Base-by-base conservation (phyloP, 1,140 invertebrate genomes). In the Oscheius sp. region DNA sequence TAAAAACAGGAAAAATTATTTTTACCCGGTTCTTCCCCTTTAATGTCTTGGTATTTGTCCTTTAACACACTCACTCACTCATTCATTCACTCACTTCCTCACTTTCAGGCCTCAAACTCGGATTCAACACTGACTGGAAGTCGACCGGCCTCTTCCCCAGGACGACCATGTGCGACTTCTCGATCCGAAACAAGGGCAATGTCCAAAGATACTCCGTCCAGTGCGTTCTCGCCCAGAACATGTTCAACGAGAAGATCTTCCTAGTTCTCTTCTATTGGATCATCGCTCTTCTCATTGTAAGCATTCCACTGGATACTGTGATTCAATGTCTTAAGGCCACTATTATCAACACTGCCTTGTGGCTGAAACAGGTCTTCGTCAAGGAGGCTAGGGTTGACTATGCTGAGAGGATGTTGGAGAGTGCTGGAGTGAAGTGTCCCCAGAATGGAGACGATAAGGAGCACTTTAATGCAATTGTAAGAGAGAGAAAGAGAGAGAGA, bases 221-320 rank as follows among this genome's bases (percentile, higher is more conserved):
- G 66, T 81, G 80, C 55, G 80, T 82, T 35, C 79, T 81, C 28
- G 61, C 62, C 3, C 58, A 72, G 45, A 82, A 81, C 61, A 80
- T 81, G 80, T 61, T 81, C 52, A 82, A 82, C 35, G 80, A 81
- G 55, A 80, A 80, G 71, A 72, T 80, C 32, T 80, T 80, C 63
- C 35, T 78, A 2, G 66, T 63, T 31, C 46, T 80, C 20, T 80
- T 79, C 73, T 76, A 61, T 26, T 82, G 80, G 80, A 31, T 68
- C 13, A 23, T 71, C 36, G 35, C 42, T 31, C 34, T 71, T 4
- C 35, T 63, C 36, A 15, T 0, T 15, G 61, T 63, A 35, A 32
- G 61, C 35, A 0, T 4, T 10, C 15, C 7, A 15, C 61, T 1
- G 10, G 15, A 32, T 63, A n/a, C 10, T 0, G 20, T 10, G 35